Evolutionary conservation across 2,113 vertebrate genomes (phyloP), one percentile per base, ranked within the genome.

Genomic region (Embiotoca jacksoni): DNA sequence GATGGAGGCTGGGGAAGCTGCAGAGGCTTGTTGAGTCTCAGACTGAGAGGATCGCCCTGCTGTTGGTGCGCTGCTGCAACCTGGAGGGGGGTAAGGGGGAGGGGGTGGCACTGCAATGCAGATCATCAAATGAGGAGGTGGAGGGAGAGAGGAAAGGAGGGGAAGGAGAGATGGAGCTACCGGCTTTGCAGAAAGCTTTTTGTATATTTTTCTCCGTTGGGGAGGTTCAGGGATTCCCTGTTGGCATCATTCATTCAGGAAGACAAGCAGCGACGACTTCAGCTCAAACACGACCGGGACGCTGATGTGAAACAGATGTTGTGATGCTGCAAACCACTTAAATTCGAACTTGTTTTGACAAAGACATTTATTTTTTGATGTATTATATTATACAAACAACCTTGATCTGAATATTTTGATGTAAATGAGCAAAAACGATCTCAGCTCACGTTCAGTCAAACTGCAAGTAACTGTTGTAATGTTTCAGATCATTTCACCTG

Each of bases 31-130:
- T 62, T 70, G 15, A 52, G 58, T 72, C 44, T 58, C 69, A 76
- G 75, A 52, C 72, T 11, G 31, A 67, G 56, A 87, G 70, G 65
- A 83, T 63, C 16, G 33, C 78, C 68, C 60, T 54, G 58, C 81
- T 75, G 82, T 85, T 88, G 82, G 62, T 75, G 75, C 62, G 4
- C 65, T 82, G 83, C 82, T 71, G 90, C 78, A 76, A 75, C 68
- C 68, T 75, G 57, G 32, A 41, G 72, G 78, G 32, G 1, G 52
- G 60, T 58, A 41, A n/a, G 46, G 36, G 7, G 31, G 61, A 32
- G 58, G 36, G 52, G 39, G 36, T 35, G 68, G 70, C 71, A 88
- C 82, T n/a, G 89, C 82, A 90, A 83, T 89, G 87, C 89, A 90
- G 82, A 87, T 82, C 73, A 81, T 87, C 60, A 75, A 7, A 50